Evolutionary conservation across 2,888 invertebrate genomes (phyloP).

Genomic region (Hydriomena furcata): DNA sequence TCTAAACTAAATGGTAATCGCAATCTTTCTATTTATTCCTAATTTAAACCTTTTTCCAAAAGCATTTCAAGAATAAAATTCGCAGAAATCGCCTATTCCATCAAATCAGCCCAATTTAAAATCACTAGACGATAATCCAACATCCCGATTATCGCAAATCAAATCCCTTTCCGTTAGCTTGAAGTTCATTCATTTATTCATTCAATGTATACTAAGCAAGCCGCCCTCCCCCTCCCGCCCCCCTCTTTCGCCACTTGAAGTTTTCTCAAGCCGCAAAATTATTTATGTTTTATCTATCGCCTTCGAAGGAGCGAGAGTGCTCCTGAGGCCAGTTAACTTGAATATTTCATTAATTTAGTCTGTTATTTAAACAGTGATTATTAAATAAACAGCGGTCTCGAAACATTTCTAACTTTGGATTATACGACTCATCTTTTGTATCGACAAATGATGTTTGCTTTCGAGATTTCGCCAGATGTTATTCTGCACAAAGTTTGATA

Average conservation of each 20-base stretch:
- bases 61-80: background rate
- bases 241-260: constrained; percentile 37
- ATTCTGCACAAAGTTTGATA: constrained; percentile 44
- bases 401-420: constrained; percentile 49
- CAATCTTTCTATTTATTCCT: background rate
- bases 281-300: constrained; percentile 53
- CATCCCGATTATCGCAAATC: constrained; percentile 34
- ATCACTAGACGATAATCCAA: constrained; percentile 25
- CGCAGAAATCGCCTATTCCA: constrained; percentile 6
- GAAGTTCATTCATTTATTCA: constrained; percentile 61
- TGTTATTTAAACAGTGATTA: constrained; percentile 64
- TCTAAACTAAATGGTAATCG: too few relatives aligned
- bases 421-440: constrained; percentile 57
- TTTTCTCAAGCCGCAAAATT: constrained; percentile 49
- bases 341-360: constrained; percentile 73
- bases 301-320: constrained; percentile 41
- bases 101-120: constrained; percentile 26
- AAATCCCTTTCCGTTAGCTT: constrained; percentile 34
- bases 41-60: background rate
- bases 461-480: constrained; percentile 49
- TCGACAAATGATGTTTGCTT: constrained; percentile 56
- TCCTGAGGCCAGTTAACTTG: constrained; percentile 61
- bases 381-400: constrained; percentile 60
- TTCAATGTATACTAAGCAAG: constrained; percentile 63
- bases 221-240: constrained; percentile 18